Conservation (phyloP, 2,113 vertebrate species). For the Greenwoodochromis staneri region DNA sequence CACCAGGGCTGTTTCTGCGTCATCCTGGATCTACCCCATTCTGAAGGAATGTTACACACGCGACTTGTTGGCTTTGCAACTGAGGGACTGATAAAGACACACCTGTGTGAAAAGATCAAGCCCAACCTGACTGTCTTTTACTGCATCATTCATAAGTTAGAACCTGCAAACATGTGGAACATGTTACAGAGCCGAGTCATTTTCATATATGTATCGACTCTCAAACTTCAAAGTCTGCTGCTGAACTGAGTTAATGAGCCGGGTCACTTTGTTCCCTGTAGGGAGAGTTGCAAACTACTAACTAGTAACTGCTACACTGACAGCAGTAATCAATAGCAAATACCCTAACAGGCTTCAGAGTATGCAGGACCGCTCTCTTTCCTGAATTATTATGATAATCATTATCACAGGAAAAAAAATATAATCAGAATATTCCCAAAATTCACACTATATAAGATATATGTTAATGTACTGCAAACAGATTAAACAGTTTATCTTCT, state of each 20-base stretch:
- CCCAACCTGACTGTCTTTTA: background rate
- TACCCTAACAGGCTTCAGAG: background rate
- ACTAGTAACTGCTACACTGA: background rate
- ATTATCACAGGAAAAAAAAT: background rate
- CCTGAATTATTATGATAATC: background rate
- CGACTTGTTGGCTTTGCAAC: background rate
- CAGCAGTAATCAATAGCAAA: background rate
- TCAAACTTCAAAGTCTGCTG: background rate
- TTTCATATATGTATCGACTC: background rate
- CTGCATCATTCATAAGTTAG: background rate
- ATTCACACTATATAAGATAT: background rate
- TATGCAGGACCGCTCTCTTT: background rate
- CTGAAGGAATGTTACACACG: background rate
- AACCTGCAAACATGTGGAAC: background rate
- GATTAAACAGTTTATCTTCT: background rate
- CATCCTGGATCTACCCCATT: background rate
- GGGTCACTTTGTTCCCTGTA: background rate
- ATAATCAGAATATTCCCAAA: background rate
- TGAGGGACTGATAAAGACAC: background rate
- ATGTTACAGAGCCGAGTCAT: background rate
- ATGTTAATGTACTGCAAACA: background rate
- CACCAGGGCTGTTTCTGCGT: background rate
- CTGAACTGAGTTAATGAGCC: background rate
- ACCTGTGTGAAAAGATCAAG: background rate
- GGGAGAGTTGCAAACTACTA: background rate